Conservation (phyloP, 2,888 invertebrate genomes). For the Idaea aversata region DNA sequence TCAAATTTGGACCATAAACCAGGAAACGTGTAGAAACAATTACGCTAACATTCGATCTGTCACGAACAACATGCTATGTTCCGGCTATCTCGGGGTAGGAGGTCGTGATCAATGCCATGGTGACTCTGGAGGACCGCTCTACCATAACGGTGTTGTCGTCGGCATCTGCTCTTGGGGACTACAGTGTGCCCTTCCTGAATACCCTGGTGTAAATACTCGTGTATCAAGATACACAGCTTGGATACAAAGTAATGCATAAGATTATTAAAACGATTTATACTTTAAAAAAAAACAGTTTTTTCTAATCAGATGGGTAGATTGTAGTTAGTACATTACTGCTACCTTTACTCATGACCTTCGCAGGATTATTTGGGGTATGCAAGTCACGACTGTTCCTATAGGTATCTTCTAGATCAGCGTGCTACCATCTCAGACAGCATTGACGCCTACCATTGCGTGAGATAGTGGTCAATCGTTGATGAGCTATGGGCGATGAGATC, state of each 20-base stretch:
- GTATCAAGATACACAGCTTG: constrained; percentile 41
- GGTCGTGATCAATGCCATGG: constrained; percentile 38
- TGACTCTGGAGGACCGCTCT: constrained; percentile 53
- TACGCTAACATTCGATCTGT: constrained; percentile 11
- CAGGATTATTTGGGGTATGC: too few species aligned
- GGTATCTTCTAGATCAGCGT: too few species aligned
- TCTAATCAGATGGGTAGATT: not conserved
- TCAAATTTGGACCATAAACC: not conserved
- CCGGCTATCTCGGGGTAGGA: not conserved
- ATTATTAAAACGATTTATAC: not conserved
- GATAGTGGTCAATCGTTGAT: too few species aligned
- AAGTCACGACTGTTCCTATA: too few species aligned
- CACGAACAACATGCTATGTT: not conserved
- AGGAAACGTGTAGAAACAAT: not conserved
- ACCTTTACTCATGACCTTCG: too few species aligned
- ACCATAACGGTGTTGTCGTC: constrained; percentile 41
- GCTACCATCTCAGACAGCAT: too few species aligned
- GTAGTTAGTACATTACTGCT: too few species aligned
- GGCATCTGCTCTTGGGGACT: constrained; percentile 47
- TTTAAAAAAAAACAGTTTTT: not conserved
- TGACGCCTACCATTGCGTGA: too few species aligned
- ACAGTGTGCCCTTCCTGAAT: constrained; percentile 35
- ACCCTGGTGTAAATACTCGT: constrained; percentile 46
- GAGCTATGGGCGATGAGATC: too few species aligned
- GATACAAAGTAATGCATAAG: constrained; percentile 38